Conservation (phyloP, 2,113 vertebrate species). For the Patagioenas fasciata region DNA sequence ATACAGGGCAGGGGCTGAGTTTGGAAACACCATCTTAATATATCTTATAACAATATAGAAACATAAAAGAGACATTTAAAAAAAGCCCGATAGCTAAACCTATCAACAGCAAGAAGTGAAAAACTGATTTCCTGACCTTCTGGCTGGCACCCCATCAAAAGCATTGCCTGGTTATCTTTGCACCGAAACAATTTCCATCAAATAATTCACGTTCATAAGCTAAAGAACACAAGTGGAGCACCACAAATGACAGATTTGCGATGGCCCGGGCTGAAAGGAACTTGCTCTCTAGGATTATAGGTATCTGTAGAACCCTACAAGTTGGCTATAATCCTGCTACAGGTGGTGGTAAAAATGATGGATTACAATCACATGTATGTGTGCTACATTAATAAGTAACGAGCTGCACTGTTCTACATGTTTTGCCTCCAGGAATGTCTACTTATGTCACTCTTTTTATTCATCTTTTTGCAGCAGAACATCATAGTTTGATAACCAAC, state of each 20-base stretch:
- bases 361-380: conserved; percentile 18
- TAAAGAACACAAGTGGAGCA: not conserved
- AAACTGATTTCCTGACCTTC: not conserved
- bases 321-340: not conserved
- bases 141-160: not conserved
- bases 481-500: not conserved
- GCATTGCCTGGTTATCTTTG: not conserved
- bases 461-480: conserved; percentile 2
- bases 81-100: not conserved
- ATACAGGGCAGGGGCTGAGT: not conserved
- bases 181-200: not conserved
- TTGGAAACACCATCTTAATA: not conserved
- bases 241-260: not conserved
- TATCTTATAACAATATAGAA: not conserved
- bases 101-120: not conserved
- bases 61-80: not conserved
- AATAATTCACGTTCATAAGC: not conserved
- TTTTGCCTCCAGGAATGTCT: conserved; percentile 48
- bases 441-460: conserved; percentile 30
- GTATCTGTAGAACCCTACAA: not conserved
- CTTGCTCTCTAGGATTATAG: not conserved
- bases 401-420: conserved; percentile 37
- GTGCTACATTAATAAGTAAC: conserved; percentile 16
- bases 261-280: not conserved
- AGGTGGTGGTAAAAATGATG: conserved; percentile 44